Evolutionary conservation across 2,888 invertebrate genomes (phyloP), one percentile per base, ranked within the genome.

Genomic region (Thecophora atra): DNA sequence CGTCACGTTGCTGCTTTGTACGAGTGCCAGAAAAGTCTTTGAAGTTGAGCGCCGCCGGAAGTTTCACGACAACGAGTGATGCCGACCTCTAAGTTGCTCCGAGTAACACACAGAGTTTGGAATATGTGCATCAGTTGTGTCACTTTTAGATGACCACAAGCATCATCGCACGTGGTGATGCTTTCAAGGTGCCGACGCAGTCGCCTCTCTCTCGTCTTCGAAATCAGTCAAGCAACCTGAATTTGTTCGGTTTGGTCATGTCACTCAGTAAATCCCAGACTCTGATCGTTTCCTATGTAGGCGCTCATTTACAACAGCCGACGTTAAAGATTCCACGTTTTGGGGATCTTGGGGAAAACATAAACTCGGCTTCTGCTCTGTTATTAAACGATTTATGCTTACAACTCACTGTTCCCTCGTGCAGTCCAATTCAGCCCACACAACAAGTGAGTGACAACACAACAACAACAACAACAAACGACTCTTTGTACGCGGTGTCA

Each of bases 91-190:
- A 17, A 24, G 3, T 26, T 28, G 3, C 3, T 24, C 28, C 26
- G 8, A 58, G 26, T 64, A 21, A 26, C 24, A 3, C 19, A 52
- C 52, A 52, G 79, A 78, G 79, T 60, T 71, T 76, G 78, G 75
- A 11, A 79, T 82, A 81, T 82, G 79, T 82, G 79, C 77, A 79
- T 80, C 80, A 82, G 80, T 80, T 80, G 82, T 81, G 77, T 81
- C 80, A 80, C 80, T 80, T 82, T 17, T 63, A 30, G 63, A 42
- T 63, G 63, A 21, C 63, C 37, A 63, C 15, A 64, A 47, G 24
- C 24, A 26, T 64, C 64, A 64, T 26, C 3, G 17, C 2, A 47
- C 13, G 42, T 63, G 2, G 15, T 37, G 37, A 11, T 3, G 15
- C 19, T 47, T 47, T 24, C 15, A 21, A 17, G 17, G 26, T 44